phyloP scores from a whole-genome alignment of 2,888 invertebrate genomes.

The Argyra leucocephala region DNA sequence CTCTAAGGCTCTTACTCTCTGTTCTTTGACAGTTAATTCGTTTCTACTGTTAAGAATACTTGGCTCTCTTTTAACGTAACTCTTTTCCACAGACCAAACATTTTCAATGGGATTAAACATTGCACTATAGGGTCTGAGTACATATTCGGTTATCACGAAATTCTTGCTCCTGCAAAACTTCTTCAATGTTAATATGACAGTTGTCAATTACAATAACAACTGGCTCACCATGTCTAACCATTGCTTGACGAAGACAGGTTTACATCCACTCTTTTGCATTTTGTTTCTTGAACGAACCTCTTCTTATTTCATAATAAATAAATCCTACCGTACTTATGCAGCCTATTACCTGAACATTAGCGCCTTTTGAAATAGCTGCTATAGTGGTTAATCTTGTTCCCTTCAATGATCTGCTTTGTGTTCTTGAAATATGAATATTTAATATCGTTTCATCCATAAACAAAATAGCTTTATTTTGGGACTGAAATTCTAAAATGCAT shows the following conservation, averaged over 20 bases:
- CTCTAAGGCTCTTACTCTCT: too few species aligned
- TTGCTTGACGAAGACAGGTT: slow-evolving; percentile 8
- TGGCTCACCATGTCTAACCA: slow-evolving; percentile 9
- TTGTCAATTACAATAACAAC: slow-evolving; percentile 9
- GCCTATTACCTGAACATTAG: slow-evolving; percentile 8
- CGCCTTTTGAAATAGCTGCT: slow-evolving; percentile 1
- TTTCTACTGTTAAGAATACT: slow-evolving; percentile 4
- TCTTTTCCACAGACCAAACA: slow-evolving; percentile 2
- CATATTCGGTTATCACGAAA: background rate
- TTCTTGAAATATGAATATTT: slow-evolving; percentile 11
- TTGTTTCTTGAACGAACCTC: slow-evolving; percentile 5
- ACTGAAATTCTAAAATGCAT: slow-evolving; percentile 8
- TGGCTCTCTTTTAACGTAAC: background rate
- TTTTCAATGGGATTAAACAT: slow-evolving; percentile 10
- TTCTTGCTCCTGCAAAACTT: slow-evolving; percentile 2
- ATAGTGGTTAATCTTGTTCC: slow-evolving; percentile 11
- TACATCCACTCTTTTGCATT: slow-evolving; percentile 11
- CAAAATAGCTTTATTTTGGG: slow-evolving; percentile 11
- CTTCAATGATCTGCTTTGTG: slow-evolving; percentile 10
- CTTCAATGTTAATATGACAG: slow-evolving; percentile 10
- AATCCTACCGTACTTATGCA: slow-evolving; percentile 8
- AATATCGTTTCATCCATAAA: slow-evolving; percentile 10
- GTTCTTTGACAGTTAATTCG: too few species aligned
- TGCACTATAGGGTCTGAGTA: background rate
- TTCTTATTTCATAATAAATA: background rate